phyloP scores from a whole-genome alignment of 2,888 invertebrate species.

The Pterostichus niger region DNA sequence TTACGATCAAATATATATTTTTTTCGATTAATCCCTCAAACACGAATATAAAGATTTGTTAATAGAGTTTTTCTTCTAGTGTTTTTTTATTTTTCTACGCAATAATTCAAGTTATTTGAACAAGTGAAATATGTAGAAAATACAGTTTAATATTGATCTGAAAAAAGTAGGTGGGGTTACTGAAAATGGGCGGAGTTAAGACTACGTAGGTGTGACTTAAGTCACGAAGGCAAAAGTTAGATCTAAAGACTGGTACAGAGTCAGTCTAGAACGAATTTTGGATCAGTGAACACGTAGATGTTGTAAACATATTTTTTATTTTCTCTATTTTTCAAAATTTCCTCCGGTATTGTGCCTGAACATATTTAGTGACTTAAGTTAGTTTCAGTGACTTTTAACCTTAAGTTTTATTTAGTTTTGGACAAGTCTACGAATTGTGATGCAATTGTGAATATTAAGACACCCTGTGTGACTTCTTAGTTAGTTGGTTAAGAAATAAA shows the following conservation, averaged over 20 bases:
- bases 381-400: too few species aligned
- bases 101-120: neutral
- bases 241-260: neutral
- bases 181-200: slow-evolving; percentile 31
- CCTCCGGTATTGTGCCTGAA: neutral
- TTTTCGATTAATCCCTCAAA: neutral
- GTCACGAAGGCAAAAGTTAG: slow-evolving; percentile 24
- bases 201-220: slow-evolving; percentile 11
- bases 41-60: slow-evolving; percentile 14
- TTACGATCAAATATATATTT: slow-evolving; percentile 13
- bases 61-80: slow-evolving; percentile 15
- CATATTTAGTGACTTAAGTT: too few species aligned
- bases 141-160: slow-evolving; percentile 4
- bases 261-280: slow-evolving; percentile 37
- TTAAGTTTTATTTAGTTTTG: too few species aligned
- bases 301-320: neutral
- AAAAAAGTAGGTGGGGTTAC: neutral
- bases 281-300: neutral
- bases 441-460: too few species aligned
- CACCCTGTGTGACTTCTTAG: neutral
- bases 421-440: neutral
- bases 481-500: slow-evolving; percentile 12
- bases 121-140: slow-evolving; percentile 9
- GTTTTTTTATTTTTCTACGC: slow-evolving; percentile 13
- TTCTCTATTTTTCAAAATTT: slow-evolving; percentile 1